These are phyloP conservation scores for Gambelia wislizenii DNA, from an alignment of 2,797 vertebrate genomes.

Conservation along the genomic window DNA sequence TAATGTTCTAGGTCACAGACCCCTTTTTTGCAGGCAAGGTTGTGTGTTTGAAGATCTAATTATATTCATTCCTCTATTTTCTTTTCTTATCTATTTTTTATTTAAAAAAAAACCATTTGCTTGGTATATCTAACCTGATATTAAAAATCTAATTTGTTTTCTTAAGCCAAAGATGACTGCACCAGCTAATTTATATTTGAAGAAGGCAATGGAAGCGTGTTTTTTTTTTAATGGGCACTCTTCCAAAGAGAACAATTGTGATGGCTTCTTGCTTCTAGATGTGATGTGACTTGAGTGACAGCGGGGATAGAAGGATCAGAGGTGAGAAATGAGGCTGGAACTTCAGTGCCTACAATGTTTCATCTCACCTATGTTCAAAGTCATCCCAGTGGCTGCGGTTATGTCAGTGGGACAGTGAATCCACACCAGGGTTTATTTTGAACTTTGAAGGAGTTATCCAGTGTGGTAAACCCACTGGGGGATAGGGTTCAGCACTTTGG, in stretches of 20 bases:
- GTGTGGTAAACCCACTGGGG: too few species aligned
- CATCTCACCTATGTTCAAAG: neutral
- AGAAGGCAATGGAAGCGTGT: neutral
- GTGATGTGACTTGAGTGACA: slow-evolving; percentile 28
- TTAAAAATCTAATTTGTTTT: slow-evolving; percentile 50
- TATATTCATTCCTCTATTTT: slow-evolving; percentile 27
- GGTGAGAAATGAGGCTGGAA: neutral
- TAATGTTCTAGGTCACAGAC: slow-evolving; percentile 29
- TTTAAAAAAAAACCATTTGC: slow-evolving; percentile 14
- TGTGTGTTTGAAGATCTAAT: slow-evolving; percentile 56
- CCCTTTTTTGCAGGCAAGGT: slow-evolving; percentile 37
- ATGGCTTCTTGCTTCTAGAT: slow-evolving; percentile 43
- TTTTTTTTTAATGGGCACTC: neutral
- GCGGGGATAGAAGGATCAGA: neutral
- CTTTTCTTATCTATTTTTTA: too few species aligned
- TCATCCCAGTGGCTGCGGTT: neutral
- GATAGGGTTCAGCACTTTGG: too few species aligned
- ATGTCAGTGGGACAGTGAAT: too few species aligned
- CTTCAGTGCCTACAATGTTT: neutral
- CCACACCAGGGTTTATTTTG: too few species aligned
- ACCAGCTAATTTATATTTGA: slow-evolving; percentile 43
- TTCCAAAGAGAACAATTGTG: neutral
- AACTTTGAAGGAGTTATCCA: too few species aligned
- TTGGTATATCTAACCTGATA: slow-evolving; percentile 18
- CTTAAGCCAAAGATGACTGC: slow-evolving; percentile 45